Percentiles rank a stretch among this genome's conserved stretches.
Evolutionary conservation across 2,888 invertebrate species (phyloP).

Genomic region (Lithosia quadra): DNA sequence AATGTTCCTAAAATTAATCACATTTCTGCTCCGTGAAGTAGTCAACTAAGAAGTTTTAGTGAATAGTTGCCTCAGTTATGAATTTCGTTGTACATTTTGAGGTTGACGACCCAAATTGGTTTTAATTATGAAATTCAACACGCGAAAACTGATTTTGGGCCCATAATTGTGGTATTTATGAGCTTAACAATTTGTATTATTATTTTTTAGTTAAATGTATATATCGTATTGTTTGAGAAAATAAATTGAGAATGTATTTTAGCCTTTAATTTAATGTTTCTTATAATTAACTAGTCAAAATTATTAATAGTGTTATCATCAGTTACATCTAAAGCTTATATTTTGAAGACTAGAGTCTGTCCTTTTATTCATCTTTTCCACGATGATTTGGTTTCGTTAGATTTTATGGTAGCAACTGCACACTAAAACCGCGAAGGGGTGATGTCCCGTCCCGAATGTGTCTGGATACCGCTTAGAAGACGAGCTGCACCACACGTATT

Average conservation of each 20-base stretch:
- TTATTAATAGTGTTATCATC: too few relatives aligned
- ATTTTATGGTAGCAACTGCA: not conserved
- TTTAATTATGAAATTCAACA: conserved; percentile 29
- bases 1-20: conserved; percentile 23
- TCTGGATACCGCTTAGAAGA: too few relatives aligned
- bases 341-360: too few relatives aligned
- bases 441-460: too few relatives aligned
- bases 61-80: conserved; percentile 32
- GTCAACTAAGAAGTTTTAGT: conserved; percentile 23
- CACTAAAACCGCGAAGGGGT: too few relatives aligned
- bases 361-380: too few relatives aligned
- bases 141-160: conserved; percentile 16
- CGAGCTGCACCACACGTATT: too few relatives aligned
- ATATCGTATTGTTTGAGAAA: not conserved
- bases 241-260: not conserved
- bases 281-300: too few relatives aligned
- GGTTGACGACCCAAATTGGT: conserved; percentile 22
- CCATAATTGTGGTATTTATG: conserved; percentile 16
- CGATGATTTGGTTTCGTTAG: not conserved
- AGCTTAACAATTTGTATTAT: conserved; percentile 1
- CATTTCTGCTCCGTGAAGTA: conserved; percentile 20
- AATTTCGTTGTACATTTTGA: conserved; percentile 24
- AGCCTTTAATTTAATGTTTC: not conserved
- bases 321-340: too few relatives aligned
- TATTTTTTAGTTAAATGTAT: not conserved